A percentile compares a stretch with the other conserved stretches of the same genome.
Conservation (phyloP, 2,113 vertebrate species). For the Budorcas taxicolor region DNA sequence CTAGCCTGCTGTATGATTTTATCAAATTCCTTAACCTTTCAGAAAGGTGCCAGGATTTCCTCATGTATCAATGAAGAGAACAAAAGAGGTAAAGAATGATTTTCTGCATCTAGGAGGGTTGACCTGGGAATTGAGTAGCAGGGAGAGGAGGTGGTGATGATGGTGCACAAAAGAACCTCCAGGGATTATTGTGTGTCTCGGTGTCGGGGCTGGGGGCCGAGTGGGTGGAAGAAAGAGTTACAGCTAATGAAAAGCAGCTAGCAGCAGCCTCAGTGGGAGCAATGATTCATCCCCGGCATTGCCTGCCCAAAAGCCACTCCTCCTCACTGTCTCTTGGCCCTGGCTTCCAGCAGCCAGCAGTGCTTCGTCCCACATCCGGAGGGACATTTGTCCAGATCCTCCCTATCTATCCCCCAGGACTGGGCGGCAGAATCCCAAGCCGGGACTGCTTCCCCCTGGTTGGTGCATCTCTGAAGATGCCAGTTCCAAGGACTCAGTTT, state of each 20-base stretch:
- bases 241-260: neutral
- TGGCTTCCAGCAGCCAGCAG: neutral
- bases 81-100: neutral
- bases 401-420: neutral
- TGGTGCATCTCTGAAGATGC: neutral
- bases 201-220: neutral
- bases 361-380: neutral
- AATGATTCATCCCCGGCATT: neutral
- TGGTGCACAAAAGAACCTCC: neutral
- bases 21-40: neutral
- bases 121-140: neutral
- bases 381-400: neutral
- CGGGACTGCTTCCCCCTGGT: neutral
- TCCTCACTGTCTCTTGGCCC: neutral
- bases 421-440: neutral
- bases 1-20: neutral
- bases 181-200: neutral
- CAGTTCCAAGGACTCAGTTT: neutral
- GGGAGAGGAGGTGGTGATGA: neutral
- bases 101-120: neutral
- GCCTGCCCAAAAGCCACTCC: neutral
- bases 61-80: neutral
- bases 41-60: neutral
- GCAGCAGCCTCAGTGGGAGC: neutral
- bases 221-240: neutral